Percentiles rank a stretch among this genome's conserved stretches.
Evolutionary conservation across 2,113 vertebrate genomes (phyloP).

Genomic region (Ginglymostoma cirratum): DNA sequence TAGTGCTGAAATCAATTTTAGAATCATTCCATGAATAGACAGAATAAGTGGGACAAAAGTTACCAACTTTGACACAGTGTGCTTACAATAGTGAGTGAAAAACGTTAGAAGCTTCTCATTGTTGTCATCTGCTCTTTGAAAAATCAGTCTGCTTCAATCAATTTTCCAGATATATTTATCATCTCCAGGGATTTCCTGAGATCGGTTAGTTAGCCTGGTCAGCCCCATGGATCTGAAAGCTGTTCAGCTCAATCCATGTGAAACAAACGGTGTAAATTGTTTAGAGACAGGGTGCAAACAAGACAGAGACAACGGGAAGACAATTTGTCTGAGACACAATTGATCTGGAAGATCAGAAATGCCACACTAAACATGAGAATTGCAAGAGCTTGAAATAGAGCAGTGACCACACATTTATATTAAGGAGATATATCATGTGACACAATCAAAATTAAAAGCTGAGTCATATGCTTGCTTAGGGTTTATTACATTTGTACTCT

Average conservation of each 20-base stretch:
- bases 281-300: neutral
- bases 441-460: no score
- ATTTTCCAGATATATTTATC: neutral
- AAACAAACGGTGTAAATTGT: neutral
- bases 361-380: neutral
- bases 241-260: neutral
- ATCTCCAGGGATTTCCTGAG: neutral
- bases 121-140: neutral
- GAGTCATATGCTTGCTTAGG: neutral
- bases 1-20: neutral
- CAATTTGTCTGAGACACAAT: neutral
- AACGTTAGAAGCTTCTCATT: neutral
- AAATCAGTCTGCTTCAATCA: neutral
- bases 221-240: neutral
- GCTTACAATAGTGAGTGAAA: neutral
- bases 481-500: neutral
- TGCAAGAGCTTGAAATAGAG: neutral
- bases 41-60: neutral
- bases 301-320: neutral
- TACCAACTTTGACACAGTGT: neutral
- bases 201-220: neutral
- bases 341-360: neutral
- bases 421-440: no score
- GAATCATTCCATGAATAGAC: neutral
- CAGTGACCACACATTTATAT: neutral